These are phyloP conservation scores for Dermolepida albohirtum DNA, from an alignment of 2,888 invertebrate species.

Conservation along the genomic window DNA sequence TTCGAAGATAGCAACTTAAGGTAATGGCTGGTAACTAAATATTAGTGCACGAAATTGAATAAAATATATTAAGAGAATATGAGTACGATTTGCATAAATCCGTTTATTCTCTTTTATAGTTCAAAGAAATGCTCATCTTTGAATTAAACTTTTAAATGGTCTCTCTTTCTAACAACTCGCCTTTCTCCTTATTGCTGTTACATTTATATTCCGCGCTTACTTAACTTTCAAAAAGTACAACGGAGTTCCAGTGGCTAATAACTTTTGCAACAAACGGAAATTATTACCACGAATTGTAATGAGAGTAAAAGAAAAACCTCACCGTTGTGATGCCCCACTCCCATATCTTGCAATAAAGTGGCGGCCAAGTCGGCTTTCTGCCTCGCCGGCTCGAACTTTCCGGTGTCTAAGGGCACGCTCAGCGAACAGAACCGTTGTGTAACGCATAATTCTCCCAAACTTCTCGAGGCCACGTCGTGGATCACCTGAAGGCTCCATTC, in stretches of 20 bases:
- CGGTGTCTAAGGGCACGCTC: conserved; percentile 76
- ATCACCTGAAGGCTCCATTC: conserved; percentile 72
- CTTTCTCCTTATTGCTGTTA: neutral
- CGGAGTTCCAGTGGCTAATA: neutral
- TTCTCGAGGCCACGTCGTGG: conserved; percentile 80
- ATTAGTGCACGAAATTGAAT: no score
- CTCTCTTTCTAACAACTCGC: no score
- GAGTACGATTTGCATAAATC: no score
- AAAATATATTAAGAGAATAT: no score
- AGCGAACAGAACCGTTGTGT: conserved; percentile 77
- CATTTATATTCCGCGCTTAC: neutral
- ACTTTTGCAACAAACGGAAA: conserved; percentile 1
- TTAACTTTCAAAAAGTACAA: no score
- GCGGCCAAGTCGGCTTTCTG: conserved; percentile 86
- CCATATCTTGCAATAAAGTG: conserved; percentile 79
- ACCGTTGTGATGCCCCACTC: conserved; percentile 74
- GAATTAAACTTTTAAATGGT: no score
- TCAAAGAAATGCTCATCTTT: no score
- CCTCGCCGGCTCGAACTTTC: conserved; percentile 79
- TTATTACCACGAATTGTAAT: neutral
- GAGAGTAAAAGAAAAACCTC: conserved; percentile 49
- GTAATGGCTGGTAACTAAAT: no score
- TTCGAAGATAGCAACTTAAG: no score
- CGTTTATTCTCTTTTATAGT: no score
- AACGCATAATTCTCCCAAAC: conserved; percentile 78